Conservation (phyloP, 1,140 invertebrate species). For the Rhizoglyphus robini region DNA sequence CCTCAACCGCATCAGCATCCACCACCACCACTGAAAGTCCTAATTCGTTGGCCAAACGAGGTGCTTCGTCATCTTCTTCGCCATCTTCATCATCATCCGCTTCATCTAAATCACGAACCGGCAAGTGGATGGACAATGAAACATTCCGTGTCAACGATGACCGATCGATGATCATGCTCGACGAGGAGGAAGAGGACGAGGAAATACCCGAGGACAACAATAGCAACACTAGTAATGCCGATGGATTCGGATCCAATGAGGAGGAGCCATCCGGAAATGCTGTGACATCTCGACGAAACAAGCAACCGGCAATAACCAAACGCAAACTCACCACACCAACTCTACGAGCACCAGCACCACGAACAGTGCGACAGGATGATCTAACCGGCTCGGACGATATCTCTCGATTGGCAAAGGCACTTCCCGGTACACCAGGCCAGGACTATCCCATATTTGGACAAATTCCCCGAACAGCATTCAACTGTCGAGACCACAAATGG, state of each 20-base stretch:
- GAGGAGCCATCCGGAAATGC: not conserved
- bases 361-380: not conserved
- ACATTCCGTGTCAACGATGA: slow-evolving; percentile 4
- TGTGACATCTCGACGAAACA: not conserved
- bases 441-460: slow-evolving; percentile 36
- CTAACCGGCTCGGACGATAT: not conserved
- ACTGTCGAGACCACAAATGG: slow-evolving; percentile 34
- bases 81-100: not conserved
- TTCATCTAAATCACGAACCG: not conserved
- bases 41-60: too few relatives aligned
- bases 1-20: not conserved
- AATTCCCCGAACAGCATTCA: slow-evolving; percentile 36
- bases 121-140: slow-evolving; percentile 9
- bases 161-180: not conserved
- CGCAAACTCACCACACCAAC: not conserved
- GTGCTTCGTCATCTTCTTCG: too few relatives aligned
- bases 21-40: not conserved
- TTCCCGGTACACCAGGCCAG: slow-evolving; percentile 34
- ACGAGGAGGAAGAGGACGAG: not conserved
- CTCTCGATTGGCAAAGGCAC: slow-evolving; percentile 24
- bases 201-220: not conserved
- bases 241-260: not conserved
- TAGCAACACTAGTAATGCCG: not conserved
- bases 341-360: not conserved
- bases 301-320: not conserved